These are phyloP conservation scores for Pimpla rufipes DNA, from an alignment of 2,888 invertebrate species.

Conservation along the genomic window DNA sequence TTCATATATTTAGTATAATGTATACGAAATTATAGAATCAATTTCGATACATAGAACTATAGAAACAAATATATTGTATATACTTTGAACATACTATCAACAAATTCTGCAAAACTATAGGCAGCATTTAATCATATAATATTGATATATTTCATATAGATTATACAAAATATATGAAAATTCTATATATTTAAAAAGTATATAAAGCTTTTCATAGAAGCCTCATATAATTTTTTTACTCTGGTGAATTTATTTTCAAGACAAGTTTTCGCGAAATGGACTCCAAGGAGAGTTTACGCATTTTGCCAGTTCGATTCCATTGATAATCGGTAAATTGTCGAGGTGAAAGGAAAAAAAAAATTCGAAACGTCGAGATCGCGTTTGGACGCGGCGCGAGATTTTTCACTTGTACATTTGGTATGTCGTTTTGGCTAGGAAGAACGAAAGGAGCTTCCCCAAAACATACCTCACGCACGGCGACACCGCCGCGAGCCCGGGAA, in stretches of 20 bases:
- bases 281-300: not conserved
- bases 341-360: slow-evolving; percentile 4
- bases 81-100: no score
- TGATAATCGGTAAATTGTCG: not conserved
- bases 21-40: no score
- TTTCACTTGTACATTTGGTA: slow-evolving; percentile 72
- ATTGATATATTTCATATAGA: no score
- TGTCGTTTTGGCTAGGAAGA: slow-evolving; percentile 83
- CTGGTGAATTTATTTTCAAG: not conserved
- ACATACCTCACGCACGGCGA: slow-evolving; percentile 83
- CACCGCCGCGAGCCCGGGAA: slow-evolving; percentile 76
- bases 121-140: no score
- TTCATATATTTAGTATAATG: no score
- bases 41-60: no score
- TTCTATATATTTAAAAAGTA: no score
- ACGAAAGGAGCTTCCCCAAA: slow-evolving; percentile 84
- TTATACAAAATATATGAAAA: no score
- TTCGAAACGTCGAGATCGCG: not conserved
- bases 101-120: no score
- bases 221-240: no score
- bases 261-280: slow-evolving; percentile 4
- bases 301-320: not conserved
- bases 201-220: no score
- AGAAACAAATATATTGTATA: no score
- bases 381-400: not conserved